phyloP scores from a whole-genome alignment of 2,888 invertebrate genomes.

The Griposia aprilina region DNA sequence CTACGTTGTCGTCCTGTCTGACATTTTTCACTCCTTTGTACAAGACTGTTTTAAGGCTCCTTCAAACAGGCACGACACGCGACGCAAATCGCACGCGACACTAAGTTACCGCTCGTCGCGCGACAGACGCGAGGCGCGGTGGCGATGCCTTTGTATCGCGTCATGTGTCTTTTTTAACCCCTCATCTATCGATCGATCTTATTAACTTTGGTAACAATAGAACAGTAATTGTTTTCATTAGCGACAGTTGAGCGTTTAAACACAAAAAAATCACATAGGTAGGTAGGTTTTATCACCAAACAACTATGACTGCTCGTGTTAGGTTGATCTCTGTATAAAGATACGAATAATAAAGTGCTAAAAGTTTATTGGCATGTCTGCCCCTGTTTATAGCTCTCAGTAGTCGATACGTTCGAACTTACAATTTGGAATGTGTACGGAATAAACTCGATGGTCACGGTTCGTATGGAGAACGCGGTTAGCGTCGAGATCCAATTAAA shows the following conservation, averaged over 20 bases:
- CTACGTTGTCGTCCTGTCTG: constrained; percentile 45
- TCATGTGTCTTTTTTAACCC: no score
- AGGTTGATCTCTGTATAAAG: constrained; percentile 5
- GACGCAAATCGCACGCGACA: no score
- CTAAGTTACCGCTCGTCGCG: no score
- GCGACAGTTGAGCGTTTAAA: constrained; percentile 3
- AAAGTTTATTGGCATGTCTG: constrained; percentile 48
- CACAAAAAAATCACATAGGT: constrained; percentile 10
- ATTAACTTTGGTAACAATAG: no score
- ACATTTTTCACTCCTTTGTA: constrained; percentile 49
- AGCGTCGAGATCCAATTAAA: constrained; percentile 60
- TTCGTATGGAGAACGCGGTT: constrained; percentile 33
- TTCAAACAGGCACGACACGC: no score
- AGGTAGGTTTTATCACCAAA: constrained; percentile 18
- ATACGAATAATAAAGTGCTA: constrained; percentile 34
- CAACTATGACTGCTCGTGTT: constrained; percentile 22
- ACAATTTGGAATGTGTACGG: constrained; percentile 50
- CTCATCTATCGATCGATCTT: no score
- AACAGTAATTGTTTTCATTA: no score
- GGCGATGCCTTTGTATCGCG: no score
- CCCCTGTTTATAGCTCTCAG: constrained; percentile 37
- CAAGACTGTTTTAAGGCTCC: constrained; percentile 11
- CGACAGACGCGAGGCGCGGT: no score
- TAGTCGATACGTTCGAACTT: constrained; percentile 40
- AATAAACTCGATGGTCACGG: constrained; percentile 57